phyloP scores from a whole-genome alignment of 2,888 invertebrate genomes.

The Apamea monoglypha region DNA sequence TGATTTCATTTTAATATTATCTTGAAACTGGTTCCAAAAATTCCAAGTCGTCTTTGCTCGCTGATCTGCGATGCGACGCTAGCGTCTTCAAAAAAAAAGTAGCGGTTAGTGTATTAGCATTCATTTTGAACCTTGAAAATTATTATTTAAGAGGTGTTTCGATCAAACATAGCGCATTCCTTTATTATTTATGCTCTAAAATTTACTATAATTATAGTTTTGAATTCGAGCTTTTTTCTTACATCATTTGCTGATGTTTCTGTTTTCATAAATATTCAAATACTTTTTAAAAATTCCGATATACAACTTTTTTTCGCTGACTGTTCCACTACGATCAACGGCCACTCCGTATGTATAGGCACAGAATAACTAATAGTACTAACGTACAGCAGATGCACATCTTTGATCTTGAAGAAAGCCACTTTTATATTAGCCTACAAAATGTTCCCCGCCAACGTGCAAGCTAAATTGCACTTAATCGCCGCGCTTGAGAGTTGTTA shows the following conservation, averaged over 20 bases:
- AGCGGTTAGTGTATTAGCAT: neutral
- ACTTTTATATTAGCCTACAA: too few relatives aligned
- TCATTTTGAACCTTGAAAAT: neutral
- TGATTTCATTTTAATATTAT: conserved; percentile 53
- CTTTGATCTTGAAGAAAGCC: too few relatives aligned
- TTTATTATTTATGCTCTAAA: neutral
- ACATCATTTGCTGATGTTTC: neutral
- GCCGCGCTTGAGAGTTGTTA: too few relatives aligned
- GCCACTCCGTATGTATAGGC: too few relatives aligned
- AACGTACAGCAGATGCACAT: too few relatives aligned
- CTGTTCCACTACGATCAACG: neutral
- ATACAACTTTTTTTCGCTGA: too few relatives aligned
- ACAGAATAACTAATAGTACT: too few relatives aligned
- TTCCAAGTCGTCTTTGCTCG: conserved; percentile 17
- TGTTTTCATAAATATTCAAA: neutral
- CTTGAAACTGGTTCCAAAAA: conserved; percentile 53
- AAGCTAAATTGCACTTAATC: too few relatives aligned
- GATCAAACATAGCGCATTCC: neutral
- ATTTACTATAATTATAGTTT: neutral
- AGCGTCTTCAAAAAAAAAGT: neutral
- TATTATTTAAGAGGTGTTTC: neutral
- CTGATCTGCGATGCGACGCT: neutral
- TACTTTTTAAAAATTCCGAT: too few relatives aligned
- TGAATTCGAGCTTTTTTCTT: neutral
- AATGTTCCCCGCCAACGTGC: too few relatives aligned